Conservation (phyloP, 2,888 invertebrate genomes). For the Xestia ashworthii region DNA sequence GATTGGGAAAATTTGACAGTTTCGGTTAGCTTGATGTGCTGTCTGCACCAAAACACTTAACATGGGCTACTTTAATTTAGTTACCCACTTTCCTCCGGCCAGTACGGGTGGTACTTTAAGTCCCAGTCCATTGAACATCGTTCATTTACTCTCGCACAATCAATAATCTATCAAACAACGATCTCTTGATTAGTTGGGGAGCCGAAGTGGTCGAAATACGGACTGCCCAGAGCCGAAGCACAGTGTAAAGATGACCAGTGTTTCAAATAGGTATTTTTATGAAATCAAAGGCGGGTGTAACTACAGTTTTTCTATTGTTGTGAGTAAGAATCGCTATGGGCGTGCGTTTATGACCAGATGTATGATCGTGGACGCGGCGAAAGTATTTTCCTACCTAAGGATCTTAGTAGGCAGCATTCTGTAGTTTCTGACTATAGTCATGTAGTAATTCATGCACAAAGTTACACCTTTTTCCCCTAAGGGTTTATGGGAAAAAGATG, state of each 20-base stretch:
- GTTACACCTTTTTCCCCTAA: too few species aligned
- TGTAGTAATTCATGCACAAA: too few species aligned
- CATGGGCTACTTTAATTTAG: constrained; percentile 50
- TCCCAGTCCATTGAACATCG: constrained; percentile 77
- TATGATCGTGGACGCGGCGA: neutral
- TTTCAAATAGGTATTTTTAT: neutral
- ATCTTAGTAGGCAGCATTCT: neutral
- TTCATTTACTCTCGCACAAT: constrained; percentile 77
- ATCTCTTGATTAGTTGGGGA: constrained; percentile 82
- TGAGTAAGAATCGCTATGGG: too few species aligned
- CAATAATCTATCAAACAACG: constrained; percentile 86
- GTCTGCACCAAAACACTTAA: constrained; percentile 12
- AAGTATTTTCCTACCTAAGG: neutral
- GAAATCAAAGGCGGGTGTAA: neutral
- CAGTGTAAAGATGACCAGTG: constrained; percentile 1
- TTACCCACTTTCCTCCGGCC: constrained; percentile 70
- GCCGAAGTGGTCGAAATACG: constrained; percentile 60
- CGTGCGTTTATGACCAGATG: neutral
- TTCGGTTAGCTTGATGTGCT: too few species aligned
- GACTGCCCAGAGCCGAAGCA: constrained; percentile 48
- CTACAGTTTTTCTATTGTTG: neutral
- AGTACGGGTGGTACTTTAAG: constrained; percentile 59
- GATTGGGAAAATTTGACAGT: too few species aligned
- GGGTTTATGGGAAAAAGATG: neutral
- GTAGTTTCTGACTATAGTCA: neutral